Percentiles rank a stretch among this genome's conserved stretches.
Evolutionary conservation across 1,140 invertebrate genomes (phyloP).

Genomic region (Coboldia fuscipes): DNA sequence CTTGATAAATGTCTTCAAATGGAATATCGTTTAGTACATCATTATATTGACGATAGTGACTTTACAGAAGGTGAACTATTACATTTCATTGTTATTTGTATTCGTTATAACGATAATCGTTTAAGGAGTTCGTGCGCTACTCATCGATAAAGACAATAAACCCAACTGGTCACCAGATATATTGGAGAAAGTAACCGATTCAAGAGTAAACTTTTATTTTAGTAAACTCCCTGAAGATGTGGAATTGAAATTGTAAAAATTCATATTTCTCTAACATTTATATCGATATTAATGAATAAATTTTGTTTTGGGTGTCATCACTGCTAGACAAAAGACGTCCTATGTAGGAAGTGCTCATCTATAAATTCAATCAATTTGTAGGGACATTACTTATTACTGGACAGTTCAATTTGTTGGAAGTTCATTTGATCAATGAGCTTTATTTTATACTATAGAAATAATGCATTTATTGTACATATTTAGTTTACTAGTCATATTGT

Average conservation of each 20-base stretch:
- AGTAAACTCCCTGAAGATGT: constrained; percentile 43
- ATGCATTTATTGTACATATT: too few species aligned
- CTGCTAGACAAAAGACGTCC: too few species aligned
- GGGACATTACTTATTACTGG: too few species aligned
- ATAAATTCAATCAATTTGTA: too few species aligned
- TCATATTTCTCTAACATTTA: too few species aligned
- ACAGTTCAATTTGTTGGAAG: too few species aligned
- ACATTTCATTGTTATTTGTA: background rate
- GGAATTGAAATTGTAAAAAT: constrained; percentile 22
- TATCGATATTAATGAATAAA: too few species aligned
- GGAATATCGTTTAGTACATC: constrained; percentile 69
- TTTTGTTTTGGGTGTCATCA: too few species aligned
- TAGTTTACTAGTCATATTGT: too few species aligned
- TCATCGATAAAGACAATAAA: constrained; percentile 86
- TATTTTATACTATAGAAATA: too few species aligned
- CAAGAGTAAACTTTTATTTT: constrained; percentile 57
- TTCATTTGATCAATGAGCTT: too few species aligned
- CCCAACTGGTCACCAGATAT: constrained; percentile 72
- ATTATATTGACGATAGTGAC: constrained; percentile 47
- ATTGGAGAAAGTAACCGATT: constrained; percentile 50
- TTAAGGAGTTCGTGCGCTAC: constrained; percentile 66
- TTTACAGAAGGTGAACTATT: constrained; percentile 74
- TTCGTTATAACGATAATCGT: constrained; percentile 5
- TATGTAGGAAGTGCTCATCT: too few species aligned
- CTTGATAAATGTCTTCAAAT: constrained; percentile 73